A percentile compares a stretch with the other conserved stretches of the same genome.
Conservation (phyloP, 1,140 invertebrate genomes). For the Anagrus nilaparvatae region DNA sequence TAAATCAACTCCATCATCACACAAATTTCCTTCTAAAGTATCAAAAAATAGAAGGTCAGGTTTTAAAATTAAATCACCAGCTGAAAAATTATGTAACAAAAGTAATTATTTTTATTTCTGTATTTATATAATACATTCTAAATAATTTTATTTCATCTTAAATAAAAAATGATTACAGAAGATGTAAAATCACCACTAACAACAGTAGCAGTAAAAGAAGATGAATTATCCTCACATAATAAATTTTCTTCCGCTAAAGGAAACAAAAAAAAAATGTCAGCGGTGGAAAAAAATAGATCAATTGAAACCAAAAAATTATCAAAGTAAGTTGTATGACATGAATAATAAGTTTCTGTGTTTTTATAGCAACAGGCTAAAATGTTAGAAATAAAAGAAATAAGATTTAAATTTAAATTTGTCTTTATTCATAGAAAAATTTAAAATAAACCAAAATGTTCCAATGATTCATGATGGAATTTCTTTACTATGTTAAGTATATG, state of each 20-base stretch:
- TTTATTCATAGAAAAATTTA: too few species aligned
- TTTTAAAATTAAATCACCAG: conserved; percentile 31
- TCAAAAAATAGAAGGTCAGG: conserved; percentile 19
- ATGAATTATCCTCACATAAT: conserved; percentile 32
- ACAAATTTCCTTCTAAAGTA: conserved; percentile 21
- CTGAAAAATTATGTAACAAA: conserved; percentile 30
- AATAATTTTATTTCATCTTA: conserved; percentile 10
- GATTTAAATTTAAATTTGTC: too few species aligned
- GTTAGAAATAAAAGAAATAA: too few species aligned
- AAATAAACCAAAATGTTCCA: too few species aligned
- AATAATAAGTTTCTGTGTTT: background rate
- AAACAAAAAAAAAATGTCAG: conserved; percentile 21
- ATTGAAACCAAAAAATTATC: conserved; percentile 25
- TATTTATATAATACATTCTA: background rate
- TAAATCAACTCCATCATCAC: conserved; percentile 8
- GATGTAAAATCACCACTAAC: conserved; percentile 16
- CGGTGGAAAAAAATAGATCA: conserved; percentile 23
- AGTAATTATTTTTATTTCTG: conserved; percentile 22
- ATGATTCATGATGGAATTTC: too few species aligned
- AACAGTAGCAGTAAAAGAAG: conserved; percentile 20
- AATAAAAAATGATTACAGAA: conserved; percentile 17
- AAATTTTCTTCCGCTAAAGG: conserved; percentile 29
- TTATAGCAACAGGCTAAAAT: too few species aligned
- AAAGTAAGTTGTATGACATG: conserved; percentile 29
- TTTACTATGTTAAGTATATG: too few species aligned